Evolutionary conservation across 2,888 invertebrate genomes (phyloP), one percentile per base, ranked within the genome.

Genomic region (Parthenolecanium corni): DNA sequence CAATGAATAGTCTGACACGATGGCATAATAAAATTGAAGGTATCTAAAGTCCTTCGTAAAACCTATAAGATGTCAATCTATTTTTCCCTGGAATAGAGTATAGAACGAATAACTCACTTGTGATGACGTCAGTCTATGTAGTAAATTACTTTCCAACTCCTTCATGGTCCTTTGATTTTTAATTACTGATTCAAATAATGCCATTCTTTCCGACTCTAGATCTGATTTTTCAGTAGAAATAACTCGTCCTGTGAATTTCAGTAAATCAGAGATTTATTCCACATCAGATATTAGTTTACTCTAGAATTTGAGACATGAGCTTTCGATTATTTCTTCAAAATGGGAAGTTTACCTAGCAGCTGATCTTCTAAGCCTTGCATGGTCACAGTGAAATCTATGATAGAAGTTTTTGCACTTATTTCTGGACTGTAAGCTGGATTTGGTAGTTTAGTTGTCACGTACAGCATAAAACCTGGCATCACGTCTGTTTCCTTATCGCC

Each of bases 401-500:
- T 93, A 0, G 94, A 91, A 0, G 94, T 94, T 73, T 93, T 93
- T 0, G 96, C 95, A 70, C 92, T 91, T 67, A 96, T 86, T 77
- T 96, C 96, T 0, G 96, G 96, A 14, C 94, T 93, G 74, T 95
- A 96, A 0, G 93, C 86, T 0, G 96, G 96, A 76, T 96, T 96
- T 0, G 93, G 90, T 62, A 96, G 75, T 74, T 96, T 96, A 0
- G 96, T 96, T 1, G 96, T 96, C 54, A 96, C 89, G 71, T 95
- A 96, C 3, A 96, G 77, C 84, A 88, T 87, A 72, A 96, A 96
- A 0, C 92, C 93, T 18, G 89, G 89, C 85, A 94, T 87, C 0
- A 96, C 92, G 71, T 96, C 96, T 71, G 92, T 93, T 75, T 96
- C 96, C 71, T 96, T 96, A 73, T 96, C 96, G 0, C 92, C 92